These are phyloP conservation scores for human (Homo sapiens) DNA, from an alignment of 2,113 vertebrate genomes.

Conservation along the genomic window DNA sequence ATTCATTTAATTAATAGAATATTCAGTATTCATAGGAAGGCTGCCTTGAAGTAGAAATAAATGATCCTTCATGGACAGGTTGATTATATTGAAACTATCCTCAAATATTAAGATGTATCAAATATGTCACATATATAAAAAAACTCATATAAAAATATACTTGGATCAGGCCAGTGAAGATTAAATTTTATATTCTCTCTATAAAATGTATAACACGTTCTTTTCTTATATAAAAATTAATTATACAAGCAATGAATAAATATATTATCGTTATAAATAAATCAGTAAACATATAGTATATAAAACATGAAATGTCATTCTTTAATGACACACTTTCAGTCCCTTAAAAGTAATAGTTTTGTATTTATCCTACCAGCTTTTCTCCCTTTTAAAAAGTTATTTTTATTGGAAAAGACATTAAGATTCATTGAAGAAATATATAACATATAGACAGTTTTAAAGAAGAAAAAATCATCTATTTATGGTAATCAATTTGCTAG, in stretches of 20 bases:
- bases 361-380: background rate
- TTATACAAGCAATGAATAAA: background rate
- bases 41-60: conserved; percentile 42
- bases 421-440: background rate
- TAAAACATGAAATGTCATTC: background rate
- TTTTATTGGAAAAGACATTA: background rate
- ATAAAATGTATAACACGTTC: background rate
- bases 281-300: background rate
- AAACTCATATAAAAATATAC: background rate
- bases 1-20: conserved; percentile 69
- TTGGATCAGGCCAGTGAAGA: background rate
- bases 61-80: conserved; percentile 58
- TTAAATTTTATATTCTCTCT: background rate
- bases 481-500: background rate
- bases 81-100: conserved; percentile 35
- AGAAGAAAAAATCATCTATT: background rate
- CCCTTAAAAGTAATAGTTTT: background rate
- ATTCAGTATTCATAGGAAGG: conserved; percentile 57
- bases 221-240: background rate
- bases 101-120: conserved; percentile 27
- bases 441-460: background rate
- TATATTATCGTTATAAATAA: background rate
- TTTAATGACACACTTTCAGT: background rate
- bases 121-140: conserved; percentile 11
- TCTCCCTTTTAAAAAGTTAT: background rate